A percentile compares a stretch with the other conserved stretches of the same genome.
These are phyloP conservation scores for Drosophila vallismaia DNA, from an alignment of 2,888 invertebrate species.

Conservation along the genomic window DNA sequence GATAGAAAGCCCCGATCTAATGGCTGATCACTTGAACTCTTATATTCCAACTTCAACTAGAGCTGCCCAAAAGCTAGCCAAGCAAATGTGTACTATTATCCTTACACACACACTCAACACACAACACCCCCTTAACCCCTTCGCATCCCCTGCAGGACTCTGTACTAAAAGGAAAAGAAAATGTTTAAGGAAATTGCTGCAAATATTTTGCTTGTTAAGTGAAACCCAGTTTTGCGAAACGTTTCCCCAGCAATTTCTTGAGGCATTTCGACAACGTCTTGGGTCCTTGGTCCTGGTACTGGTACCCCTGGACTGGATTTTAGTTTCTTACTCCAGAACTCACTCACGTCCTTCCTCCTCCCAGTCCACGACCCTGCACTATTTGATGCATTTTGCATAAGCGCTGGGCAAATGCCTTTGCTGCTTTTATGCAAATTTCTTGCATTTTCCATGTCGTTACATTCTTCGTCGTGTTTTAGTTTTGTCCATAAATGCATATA, in stretches of 20 bases:
- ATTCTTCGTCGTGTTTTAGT: slow-evolving; percentile 67
- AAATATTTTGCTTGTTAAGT: slow-evolving; percentile 80
- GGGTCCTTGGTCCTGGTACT: slow-evolving; percentile 27
- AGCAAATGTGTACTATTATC: slow-evolving; percentile 66
- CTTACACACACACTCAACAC: slow-evolving; percentile 34
- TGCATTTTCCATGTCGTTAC: slow-evolving; percentile 79
- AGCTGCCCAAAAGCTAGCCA: slow-evolving; percentile 45
- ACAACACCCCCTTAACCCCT: background rate
- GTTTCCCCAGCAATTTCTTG: slow-evolving; percentile 68
- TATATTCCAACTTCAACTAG: slow-evolving; percentile 17
- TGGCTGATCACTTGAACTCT: background rate
- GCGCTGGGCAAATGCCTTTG: slow-evolving; percentile 79
- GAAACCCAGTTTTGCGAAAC: slow-evolving; percentile 75
- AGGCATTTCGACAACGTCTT: slow-evolving; percentile 69
- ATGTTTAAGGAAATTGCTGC: slow-evolving; percentile 80
- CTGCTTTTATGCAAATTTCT: slow-evolving; percentile 76
- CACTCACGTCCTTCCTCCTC: slow-evolving; percentile 7
- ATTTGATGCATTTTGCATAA: slow-evolving; percentile 79
- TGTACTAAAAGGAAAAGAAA: slow-evolving; percentile 61
- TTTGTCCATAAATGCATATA: slow-evolving; percentile 40
- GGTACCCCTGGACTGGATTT: slow-evolving; percentile 30
- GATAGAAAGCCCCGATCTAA: background rate
- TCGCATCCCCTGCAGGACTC: background rate
- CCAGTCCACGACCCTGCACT: slow-evolving; percentile 31
- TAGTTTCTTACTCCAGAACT: slow-evolving; percentile 39